These are phyloP conservation scores for Napeogenes sylphis DNA, from an alignment of 2,888 invertebrate genomes.

Conservation along the genomic window DNA sequence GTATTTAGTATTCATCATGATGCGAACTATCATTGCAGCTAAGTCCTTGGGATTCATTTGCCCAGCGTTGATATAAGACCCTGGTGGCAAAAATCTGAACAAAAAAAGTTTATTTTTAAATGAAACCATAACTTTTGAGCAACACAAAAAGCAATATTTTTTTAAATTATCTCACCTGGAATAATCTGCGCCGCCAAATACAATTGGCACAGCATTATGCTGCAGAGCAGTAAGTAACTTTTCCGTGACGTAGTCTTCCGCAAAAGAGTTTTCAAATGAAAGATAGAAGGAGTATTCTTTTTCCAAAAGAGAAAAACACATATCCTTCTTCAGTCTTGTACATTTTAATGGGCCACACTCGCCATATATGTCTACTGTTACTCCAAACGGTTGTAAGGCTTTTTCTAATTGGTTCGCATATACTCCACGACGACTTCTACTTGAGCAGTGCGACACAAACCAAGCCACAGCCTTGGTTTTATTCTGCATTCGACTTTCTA, in stretches of 20 bases:
- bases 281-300: constrained; percentile 84
- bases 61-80: constrained; percentile 55
- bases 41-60: constrained; percentile 37
- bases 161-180: constrained; percentile 47
- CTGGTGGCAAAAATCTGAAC: constrained; percentile 64
- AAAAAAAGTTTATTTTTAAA: constrained; percentile 6
- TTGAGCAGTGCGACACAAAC: constrained; percentile 63
- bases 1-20: constrained; percentile 42
- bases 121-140: not conserved
- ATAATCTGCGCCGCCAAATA: constrained; percentile 83
- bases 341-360: constrained; percentile 65
- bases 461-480: constrained; percentile 66
- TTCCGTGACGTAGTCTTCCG: constrained; percentile 71
- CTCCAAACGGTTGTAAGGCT: constrained; percentile 41
- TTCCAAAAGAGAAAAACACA: constrained; percentile 57
- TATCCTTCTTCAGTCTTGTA: constrained; percentile 37
- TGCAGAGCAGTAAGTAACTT: constrained; percentile 80
- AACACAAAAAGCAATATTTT: not conserved
- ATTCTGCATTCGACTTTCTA: constrained; percentile 40
- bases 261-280: constrained; percentile 84
- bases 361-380: constrained; percentile 75
- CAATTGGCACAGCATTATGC: constrained; percentile 81
- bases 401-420: constrained; percentile 44
- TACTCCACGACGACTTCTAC: constrained; percentile 46
- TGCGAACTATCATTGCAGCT: constrained; percentile 44